These are phyloP conservation scores for Ganaspis sp. DNA, from an alignment of 1,140 invertebrate genomes.

Conservation along the genomic window DNA sequence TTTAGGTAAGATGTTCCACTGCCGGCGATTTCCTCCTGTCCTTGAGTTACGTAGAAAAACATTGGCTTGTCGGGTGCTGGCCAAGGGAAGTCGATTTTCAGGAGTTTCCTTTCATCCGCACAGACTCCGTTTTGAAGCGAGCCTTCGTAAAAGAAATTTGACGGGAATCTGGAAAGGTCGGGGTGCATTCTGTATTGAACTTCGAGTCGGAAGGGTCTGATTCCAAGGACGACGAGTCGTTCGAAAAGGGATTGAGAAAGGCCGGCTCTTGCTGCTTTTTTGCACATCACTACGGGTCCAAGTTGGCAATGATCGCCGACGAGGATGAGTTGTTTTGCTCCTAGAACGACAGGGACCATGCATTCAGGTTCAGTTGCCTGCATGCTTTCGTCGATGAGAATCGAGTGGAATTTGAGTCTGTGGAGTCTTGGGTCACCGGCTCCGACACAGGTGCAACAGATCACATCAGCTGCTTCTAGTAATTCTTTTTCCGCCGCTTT, in stretches of 20 bases:
- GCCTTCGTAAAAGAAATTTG: constrained; percentile 99
- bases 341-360: constrained; percentile 98
- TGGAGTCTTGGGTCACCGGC: constrained; percentile 96
- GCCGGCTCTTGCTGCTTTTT: constrained; percentile 97
- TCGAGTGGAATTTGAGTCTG: constrained; percentile 96
- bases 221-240: constrained; percentile 96
- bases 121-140: constrained; percentile 99
- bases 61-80: constrained; percentile 97
- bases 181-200: constrained; percentile 99
- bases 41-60: constrained; percentile 99
- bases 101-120: constrained; percentile 92
- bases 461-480: constrained; percentile 97
- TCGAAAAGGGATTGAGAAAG: constrained; percentile 98
- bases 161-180: constrained; percentile 96
- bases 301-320: constrained; percentile 99
- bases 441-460: constrained; percentile 99
- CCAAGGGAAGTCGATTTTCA: constrained; percentile 98
- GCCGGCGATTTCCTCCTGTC: constrained; percentile 98
- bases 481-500: constrained; percentile 94
- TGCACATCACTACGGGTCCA: constrained; percentile 99
- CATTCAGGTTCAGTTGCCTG: constrained; percentile 99
- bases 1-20: constrained; percentile 99
- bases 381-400: constrained; percentile 98
- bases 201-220: constrained; percentile 95
- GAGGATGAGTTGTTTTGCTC: constrained; percentile 96